A percentile compares a stretch with the other conserved stretches of the same genome.
Conservation (phyloP, 1,140 invertebrate species). For the Pseudomyrmex concolor region DNA sequence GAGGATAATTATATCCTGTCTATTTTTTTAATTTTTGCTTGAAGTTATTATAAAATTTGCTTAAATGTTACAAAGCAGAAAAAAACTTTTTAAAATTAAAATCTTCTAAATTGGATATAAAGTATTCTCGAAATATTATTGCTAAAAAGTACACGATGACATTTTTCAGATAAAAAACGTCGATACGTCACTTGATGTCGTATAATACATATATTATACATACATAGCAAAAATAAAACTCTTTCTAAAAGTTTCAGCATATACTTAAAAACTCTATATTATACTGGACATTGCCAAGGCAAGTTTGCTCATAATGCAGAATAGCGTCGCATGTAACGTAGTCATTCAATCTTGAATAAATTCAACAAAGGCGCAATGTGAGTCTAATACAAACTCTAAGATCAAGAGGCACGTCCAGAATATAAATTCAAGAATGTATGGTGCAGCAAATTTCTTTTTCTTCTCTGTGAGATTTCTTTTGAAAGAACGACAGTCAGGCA, state of each 20-base stretch:
- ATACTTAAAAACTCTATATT: conserved; percentile 22
- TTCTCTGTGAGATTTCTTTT: not conserved
- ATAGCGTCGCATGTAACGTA: conserved; percentile 11
- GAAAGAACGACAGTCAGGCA: not conserved
- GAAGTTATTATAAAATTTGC: not conserved
- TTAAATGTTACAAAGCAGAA: not conserved
- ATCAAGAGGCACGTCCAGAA: conserved; percentile 22
- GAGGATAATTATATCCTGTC: no score
- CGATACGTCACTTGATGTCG: not conserved
- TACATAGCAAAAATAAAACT: not conserved
- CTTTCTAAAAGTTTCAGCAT: not conserved
- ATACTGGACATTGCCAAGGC: conserved; percentile 1
- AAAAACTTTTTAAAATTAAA: not conserved
- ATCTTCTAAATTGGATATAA: not conserved
- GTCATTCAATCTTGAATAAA: conserved; percentile 47
- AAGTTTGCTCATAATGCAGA: conserved; percentile 24
- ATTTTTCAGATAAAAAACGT: not conserved
- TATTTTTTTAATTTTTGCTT: not conserved
- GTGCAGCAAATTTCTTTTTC: conserved; percentile 31
- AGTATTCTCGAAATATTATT: not conserved
- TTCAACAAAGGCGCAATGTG: not conserved
- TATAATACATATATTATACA: not conserved
- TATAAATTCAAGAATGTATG: conserved; percentile 45
- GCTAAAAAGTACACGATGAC: not conserved
- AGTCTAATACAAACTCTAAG: conserved; percentile 4